Evolutionary conservation across 2,797 vertebrate genomes (phyloP), one percentile per base, ranked within the genome.

Genomic region (Peromyscus eremicus): DNA sequence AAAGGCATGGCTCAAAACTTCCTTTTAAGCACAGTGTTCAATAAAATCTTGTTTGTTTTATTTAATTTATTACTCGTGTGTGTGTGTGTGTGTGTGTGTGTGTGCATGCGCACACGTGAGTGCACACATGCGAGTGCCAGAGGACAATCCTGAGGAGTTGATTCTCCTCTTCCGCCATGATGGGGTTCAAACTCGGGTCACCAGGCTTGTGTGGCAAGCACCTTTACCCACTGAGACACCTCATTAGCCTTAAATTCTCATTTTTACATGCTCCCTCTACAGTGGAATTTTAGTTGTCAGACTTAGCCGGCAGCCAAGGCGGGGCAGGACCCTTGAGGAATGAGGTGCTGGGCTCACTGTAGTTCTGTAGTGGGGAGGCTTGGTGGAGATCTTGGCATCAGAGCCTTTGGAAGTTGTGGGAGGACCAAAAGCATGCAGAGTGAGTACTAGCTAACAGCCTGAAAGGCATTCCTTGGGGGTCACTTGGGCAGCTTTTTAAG

Each of bases 21-120:
- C 60, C 46, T 29, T 55, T 37, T 86, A 55, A 60, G 55, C 37
- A 23, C 86, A 62, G 10, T 86, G n/a, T 52, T 27, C 37, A 86
- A 37, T 71, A 71, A 70, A 70, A 84, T 43, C 60, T 60, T 84
- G 16, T 52, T 49, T 49, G 43, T 27, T 71, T 70, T 16, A 49
- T 70, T 86, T 55, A 37, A 71, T 19, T 6, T 71, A 37, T 55
- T 55, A 29, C 9, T 40, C n/a, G 40, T 73, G 29, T 32, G 27
- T 29, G 64, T 66, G 23, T 29, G 73, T 46, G 6, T 77, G 14
- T 32, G 43, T 29, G 43, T 77, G 27, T 29, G 5, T 46, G 2
- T 16, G 12, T 16, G 6, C 3, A 29, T 19, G 7, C 21, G 46
- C 19, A 0, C 0, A 4, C 34, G 8, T 4, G 29, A 46, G 46